phyloP scores from a whole-genome alignment of 2,888 invertebrate species.

The Cyclophora punctaria region DNA sequence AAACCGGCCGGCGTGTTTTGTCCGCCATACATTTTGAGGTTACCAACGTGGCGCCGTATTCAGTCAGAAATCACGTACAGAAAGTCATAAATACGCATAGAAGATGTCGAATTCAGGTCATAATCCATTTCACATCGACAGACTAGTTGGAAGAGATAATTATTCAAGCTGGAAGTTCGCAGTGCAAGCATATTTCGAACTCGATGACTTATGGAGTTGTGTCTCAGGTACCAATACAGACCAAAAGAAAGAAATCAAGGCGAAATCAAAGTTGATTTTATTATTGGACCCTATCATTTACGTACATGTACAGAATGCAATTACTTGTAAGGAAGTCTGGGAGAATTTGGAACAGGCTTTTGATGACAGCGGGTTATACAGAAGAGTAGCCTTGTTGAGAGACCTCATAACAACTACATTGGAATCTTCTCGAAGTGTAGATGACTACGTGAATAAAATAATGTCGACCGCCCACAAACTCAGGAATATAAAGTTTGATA shows the following conservation, averaged over 20 bases:
- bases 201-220: constrained; percentile 5
- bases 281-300: constrained; percentile 1
- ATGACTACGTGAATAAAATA: not conserved
- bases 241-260: not conserved
- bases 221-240: not conserved
- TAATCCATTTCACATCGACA: constrained; percentile 1
- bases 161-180: constrained; percentile 8
- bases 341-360: no score
- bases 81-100: no score
- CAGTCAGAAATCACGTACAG: no score
- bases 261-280: not conserved
- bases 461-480: not conserved
- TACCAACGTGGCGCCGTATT: no score
- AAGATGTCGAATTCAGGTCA: no score
- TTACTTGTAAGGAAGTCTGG: no score
- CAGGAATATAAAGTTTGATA: not conserved
- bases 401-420: no score
- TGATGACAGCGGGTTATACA: no score
- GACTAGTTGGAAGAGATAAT: constrained; percentile 3
- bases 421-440: not conserved
- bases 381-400: no score
- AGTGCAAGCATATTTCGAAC: constrained; percentile 6
- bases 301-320: constrained; percentile 2
- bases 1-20: no score
- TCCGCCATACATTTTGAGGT: no score